Conservation (phyloP, 2,797 vertebrate genomes). For the Melanotaenia nigrans region DNA sequence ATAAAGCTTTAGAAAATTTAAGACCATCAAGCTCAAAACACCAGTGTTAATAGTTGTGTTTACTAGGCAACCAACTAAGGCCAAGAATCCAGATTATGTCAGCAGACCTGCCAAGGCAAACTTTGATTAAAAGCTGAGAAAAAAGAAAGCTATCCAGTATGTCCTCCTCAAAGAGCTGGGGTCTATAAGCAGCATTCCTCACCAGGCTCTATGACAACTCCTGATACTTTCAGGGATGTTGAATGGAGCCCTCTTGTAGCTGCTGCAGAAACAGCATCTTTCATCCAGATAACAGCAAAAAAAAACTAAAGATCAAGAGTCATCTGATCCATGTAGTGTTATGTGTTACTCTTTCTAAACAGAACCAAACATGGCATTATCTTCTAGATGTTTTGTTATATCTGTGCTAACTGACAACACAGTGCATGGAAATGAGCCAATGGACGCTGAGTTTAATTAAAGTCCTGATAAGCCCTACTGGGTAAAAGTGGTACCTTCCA, state of each 20-base stretch:
- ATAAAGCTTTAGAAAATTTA: conserved; percentile 29
- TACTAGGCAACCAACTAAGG: conserved; percentile 66
- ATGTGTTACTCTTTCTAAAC: not conserved
- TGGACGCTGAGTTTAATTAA: not conserved
- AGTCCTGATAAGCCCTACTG: not conserved
- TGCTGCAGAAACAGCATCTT: conserved; percentile 45
- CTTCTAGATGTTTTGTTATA: not conserved
- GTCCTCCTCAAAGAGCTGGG: conserved; percentile 71
- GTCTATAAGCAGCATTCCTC: conserved; percentile 78
- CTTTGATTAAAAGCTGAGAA: conserved; percentile 70
- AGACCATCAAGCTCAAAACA: conserved; percentile 30
- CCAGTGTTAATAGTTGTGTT: conserved; percentile 43
- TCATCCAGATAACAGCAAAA: conserved; percentile 37
- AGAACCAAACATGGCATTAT: not conserved
- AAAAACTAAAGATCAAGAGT: conserved; percentile 18
- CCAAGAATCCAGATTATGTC: conserved; percentile 77
- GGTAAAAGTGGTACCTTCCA: not conserved
- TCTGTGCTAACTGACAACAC: not conserved
- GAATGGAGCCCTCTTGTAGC: conserved; percentile 25
- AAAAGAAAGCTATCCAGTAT: conserved; percentile 63
- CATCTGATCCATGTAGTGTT: not conserved
- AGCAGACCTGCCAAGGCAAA: conserved; percentile 66
- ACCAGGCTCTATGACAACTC: conserved; percentile 74
- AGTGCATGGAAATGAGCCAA: not conserved
- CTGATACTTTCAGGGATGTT: conserved; percentile 61